Percentiles rank a stretch among this genome's conserved stretches.
Conservation (phyloP, 2,113 vertebrate genomes). For the Caranx melampygus region DNA sequence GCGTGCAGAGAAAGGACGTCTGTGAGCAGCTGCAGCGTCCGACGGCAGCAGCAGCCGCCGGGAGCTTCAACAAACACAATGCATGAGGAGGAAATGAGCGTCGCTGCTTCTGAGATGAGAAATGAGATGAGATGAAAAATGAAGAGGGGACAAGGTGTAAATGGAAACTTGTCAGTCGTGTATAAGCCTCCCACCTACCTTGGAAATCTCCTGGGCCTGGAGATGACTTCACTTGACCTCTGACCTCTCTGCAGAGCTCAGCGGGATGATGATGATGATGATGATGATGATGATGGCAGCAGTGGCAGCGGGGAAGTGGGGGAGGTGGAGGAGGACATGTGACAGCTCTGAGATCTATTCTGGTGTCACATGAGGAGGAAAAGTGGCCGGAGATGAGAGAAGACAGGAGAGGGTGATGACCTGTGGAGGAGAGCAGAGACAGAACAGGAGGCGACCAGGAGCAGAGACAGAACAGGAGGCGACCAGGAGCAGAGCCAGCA, state of each 20-base stretch:
- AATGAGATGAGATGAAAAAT: slow-evolving; percentile 56
- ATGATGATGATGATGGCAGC: no score
- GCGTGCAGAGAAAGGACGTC: neutral
- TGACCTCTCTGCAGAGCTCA: slow-evolving; percentile 47
- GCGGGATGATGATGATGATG: slow-evolving; percentile 23
- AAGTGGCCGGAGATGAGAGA: slow-evolving; percentile 23
- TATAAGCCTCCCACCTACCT: neutral
- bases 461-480: no score
- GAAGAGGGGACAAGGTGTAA: slow-evolving; percentile 48
- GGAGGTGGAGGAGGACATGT: neutral
- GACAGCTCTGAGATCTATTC: slow-evolving; percentile 33
- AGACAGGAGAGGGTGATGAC: slow-evolving; percentile 3
- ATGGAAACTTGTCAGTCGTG: slow-evolving; percentile 51
- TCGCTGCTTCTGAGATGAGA: slow-evolving; percentile 24
- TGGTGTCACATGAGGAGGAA: slow-evolving; percentile 14
- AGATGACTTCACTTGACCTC: slow-evolving; percentile 46
- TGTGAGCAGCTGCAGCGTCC: neutral
- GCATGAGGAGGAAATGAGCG: neutral
- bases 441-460: no score
- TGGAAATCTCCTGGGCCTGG: slow-evolving; percentile 29
- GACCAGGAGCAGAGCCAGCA: no score
- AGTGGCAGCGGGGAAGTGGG: no score
- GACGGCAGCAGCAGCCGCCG: slow-evolving; percentile 23
- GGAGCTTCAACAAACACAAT: slow-evolving; percentile 28
- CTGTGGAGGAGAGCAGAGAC: neutral